Evolutionary conservation across 2,888 invertebrate genomes (phyloP).

Genomic region (Nowickia ferox): DNA sequence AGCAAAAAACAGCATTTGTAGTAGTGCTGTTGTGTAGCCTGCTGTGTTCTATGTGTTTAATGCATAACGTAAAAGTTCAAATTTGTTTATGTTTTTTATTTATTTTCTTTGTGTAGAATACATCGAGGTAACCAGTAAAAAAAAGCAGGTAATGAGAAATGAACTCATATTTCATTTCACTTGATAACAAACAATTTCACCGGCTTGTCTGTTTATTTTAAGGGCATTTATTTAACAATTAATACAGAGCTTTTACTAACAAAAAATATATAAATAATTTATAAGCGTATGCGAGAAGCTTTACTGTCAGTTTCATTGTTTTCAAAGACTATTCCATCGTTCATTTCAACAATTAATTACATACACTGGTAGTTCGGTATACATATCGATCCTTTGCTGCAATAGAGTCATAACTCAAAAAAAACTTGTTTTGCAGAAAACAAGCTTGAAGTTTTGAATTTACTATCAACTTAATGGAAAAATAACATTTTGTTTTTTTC

Average conservation of each 20-base stretch:
- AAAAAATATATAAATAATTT: constrained; percentile 33
- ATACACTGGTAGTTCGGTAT: too few relatives aligned
- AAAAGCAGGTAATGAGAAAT: background rate
- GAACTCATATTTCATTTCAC: constrained; percentile 49
- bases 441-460: too few relatives aligned
- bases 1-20: too few relatives aligned
- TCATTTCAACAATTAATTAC: too few relatives aligned
- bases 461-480: too few relatives aligned
- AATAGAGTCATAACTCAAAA: too few relatives aligned
- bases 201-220: constrained; percentile 19
- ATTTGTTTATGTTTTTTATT: background rate
- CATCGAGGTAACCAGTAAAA: background rate
- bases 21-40: background rate
- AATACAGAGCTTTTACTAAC: constrained; percentile 30
- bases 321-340: background rate
- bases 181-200: constrained; percentile 46
- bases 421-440: too few relatives aligned
- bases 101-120: background rate
- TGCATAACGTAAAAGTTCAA: background rate
- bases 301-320: background rate
- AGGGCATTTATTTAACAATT: constrained; percentile 56
- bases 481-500: too few relatives aligned
- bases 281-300: background rate
- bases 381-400: too few relatives aligned
- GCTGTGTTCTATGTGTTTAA: background rate